These are phyloP conservation scores for Stomorhina lunata DNA, from an alignment of 2,888 invertebrate genomes.

Conservation along the genomic window DNA sequence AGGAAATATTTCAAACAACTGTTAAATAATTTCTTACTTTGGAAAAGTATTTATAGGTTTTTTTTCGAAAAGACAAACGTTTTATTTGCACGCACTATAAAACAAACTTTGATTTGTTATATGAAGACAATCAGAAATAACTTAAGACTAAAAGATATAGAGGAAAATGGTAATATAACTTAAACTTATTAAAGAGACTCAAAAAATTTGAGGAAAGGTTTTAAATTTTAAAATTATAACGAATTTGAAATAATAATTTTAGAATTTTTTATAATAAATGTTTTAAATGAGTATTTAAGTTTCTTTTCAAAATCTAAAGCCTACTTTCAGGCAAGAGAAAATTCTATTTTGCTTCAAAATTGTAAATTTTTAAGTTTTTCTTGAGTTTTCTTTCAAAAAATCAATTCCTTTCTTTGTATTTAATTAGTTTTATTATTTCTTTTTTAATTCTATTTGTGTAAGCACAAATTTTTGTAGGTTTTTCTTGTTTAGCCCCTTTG, in stretches of 20 bases:
- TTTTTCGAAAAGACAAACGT: conserved; percentile 64
- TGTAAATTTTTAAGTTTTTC: not conserved
- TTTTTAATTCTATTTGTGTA: not conserved
- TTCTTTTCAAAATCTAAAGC: too few relatives aligned
- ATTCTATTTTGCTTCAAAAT: too few relatives aligned
- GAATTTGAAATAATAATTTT: too few relatives aligned
- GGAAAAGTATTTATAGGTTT: not conserved
- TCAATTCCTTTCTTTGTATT: not conserved
- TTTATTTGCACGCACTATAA: conserved; percentile 61
- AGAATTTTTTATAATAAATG: not conserved
- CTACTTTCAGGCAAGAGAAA: too few relatives aligned
- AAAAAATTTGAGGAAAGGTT: too few relatives aligned
- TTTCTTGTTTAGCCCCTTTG: not conserved
- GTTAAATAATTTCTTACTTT: too few relatives aligned
- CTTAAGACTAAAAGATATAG: not conserved
- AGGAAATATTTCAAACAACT: conserved; percentile 9
- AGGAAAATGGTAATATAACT: too few relatives aligned
- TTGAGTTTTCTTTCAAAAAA: not conserved
- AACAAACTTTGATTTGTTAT: conserved; percentile 33
- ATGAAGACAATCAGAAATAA: not conserved
- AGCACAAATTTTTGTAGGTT: not conserved
- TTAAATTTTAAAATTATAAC: too few relatives aligned
- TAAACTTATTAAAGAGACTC: too few relatives aligned
- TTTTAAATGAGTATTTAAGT: too few relatives aligned
- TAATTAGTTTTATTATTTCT: not conserved